Evolutionary conservation across 2,888 invertebrate species (phyloP).

Genomic region (Escarpia spicata): DNA sequence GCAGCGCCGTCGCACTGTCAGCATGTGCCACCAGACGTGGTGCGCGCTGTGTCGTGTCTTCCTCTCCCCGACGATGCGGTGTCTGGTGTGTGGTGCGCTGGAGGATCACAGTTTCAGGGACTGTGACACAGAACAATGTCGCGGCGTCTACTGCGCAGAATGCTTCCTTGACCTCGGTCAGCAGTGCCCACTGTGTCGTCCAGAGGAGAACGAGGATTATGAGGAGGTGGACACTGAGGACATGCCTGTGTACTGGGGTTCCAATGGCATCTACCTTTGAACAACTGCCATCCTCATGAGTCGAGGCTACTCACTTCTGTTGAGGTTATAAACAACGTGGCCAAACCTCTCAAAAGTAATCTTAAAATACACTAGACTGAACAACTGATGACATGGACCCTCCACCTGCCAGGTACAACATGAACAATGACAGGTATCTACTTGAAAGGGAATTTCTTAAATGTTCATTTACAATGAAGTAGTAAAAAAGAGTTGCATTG

Average conservation of each 20-base stretch:
- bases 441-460: background rate
- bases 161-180: conserved; percentile 42
- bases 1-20: conserved; percentile 33
- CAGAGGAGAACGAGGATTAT: conserved; percentile 33
- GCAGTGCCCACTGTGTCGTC: conserved; percentile 44
- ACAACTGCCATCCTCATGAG: background rate
- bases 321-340: background rate
- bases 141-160: conserved; percentile 41
- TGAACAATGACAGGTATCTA: background rate
- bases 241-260: background rate
- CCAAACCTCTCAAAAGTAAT: background rate
- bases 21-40: conserved; percentile 33
- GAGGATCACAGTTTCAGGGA: conserved; percentile 40
- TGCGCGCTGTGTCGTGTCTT: conserved; percentile 35
- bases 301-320: too few relatives aligned
- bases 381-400: too few relatives aligned
- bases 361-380: background rate
- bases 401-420: background rate
- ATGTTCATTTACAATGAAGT: background rate
- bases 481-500: background rate
- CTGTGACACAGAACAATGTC: conserved; percentile 43
- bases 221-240: conserved; percentile 33
- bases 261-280: background rate
- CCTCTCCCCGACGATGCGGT: conserved; percentile 34
- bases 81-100: conserved; percentile 39